A percentile compares a stretch with the other conserved stretches of the same genome.
phyloP scores from a whole-genome alignment of 2,888 invertebrate genomes.

The Leptopterna dolabrata region DNA sequence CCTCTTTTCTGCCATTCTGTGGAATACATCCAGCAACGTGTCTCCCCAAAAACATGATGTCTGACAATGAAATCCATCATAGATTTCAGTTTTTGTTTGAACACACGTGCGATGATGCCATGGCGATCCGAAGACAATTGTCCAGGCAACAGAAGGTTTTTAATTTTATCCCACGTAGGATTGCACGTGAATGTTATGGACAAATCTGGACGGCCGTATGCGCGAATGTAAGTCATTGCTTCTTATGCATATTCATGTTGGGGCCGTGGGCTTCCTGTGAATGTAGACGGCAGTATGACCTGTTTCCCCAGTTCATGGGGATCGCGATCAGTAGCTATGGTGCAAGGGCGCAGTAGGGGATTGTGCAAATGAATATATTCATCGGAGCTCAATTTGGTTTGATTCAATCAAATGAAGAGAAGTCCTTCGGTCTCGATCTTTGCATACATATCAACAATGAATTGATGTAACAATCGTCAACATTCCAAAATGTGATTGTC shows the following conservation, averaged over 20 bases:
- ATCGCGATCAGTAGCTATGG: background rate
- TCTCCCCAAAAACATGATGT: background rate
- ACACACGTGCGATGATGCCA: background rate
- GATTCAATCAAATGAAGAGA: conserved; percentile 64
- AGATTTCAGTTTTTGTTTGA: background rate
- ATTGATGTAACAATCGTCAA: too few relatives aligned
- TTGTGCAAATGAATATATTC: background rate
- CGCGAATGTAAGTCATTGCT: conserved; percentile 65
- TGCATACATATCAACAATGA: conserved; percentile 65
- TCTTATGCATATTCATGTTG: conserved; percentile 65
- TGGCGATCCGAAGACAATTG: conserved; percentile 35
- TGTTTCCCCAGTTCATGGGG: conserved; percentile 59
- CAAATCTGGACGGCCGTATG: conserved; percentile 62
- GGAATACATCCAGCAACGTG: background rate
- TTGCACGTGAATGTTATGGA: too few relatives aligned
- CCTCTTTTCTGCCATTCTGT: conserved; percentile 51
- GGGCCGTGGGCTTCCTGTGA: conserved; percentile 63
- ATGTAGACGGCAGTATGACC: too few relatives aligned
- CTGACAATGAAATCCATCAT: background rate
- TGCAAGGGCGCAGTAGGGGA: too few relatives aligned
- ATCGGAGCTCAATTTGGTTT: conserved; percentile 54
- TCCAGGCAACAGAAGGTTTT: conserved; percentile 55
- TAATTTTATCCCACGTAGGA: conserved; percentile 64
- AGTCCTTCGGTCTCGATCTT: conserved; percentile 66
- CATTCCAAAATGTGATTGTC: conserved; percentile 33